Percentiles rank a stretch among this genome's conserved stretches.
Evolutionary conservation across 2,797 vertebrate species (phyloP).

Genomic region (Sorex maritimensis): DNA sequence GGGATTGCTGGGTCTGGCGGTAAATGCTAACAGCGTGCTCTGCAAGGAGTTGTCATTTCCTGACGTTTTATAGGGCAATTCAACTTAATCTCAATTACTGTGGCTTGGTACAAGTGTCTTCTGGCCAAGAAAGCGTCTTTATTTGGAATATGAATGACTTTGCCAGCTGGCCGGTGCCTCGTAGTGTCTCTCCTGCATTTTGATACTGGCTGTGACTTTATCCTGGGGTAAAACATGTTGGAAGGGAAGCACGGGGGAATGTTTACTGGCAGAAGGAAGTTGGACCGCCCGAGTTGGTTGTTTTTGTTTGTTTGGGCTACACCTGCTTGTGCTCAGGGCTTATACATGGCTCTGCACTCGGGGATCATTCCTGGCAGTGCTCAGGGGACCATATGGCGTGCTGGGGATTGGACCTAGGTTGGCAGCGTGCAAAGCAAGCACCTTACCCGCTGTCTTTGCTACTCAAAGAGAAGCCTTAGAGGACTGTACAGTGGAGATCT

Average conservation of each 20-base stretch:
- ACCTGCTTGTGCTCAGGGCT: too few relatives aligned
- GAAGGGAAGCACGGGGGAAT: conserved; percentile 24
- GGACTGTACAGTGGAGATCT: conserved; percentile 24
- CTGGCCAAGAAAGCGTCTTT: conserved; percentile 62
- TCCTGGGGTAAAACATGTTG: conserved; percentile 24
- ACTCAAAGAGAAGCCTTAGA: conserved; percentile 1
- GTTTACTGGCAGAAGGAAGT: conserved; percentile 56
- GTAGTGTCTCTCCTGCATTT: conserved; percentile 54
- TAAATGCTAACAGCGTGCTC: conserved; percentile 42
- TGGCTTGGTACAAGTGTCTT: conserved; percentile 67
- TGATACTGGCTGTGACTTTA: conserved; percentile 53
- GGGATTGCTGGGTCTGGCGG: conserved; percentile 52
- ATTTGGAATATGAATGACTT: conserved; percentile 64
- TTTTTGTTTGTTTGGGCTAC: too few relatives aligned
- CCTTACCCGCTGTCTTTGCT: conserved; percentile 45
- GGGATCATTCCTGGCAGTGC: too few relatives aligned
- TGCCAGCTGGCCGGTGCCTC: conserved; percentile 55
- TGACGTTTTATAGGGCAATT: conserved; percentile 66
- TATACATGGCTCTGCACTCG: too few relatives aligned
- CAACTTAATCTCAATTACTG: conserved; percentile 47
- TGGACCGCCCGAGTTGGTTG: conserved; percentile 53
- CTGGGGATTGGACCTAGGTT: too few relatives aligned
- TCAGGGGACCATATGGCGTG: too few relatives aligned
- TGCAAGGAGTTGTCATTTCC: conserved; percentile 44
- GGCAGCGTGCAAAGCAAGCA: too few relatives aligned